A percentile compares a stretch with the other conserved stretches of the same genome.
Conservation (phyloP, 2,113 vertebrate species). For the Orientallactaga bullata region DNA sequence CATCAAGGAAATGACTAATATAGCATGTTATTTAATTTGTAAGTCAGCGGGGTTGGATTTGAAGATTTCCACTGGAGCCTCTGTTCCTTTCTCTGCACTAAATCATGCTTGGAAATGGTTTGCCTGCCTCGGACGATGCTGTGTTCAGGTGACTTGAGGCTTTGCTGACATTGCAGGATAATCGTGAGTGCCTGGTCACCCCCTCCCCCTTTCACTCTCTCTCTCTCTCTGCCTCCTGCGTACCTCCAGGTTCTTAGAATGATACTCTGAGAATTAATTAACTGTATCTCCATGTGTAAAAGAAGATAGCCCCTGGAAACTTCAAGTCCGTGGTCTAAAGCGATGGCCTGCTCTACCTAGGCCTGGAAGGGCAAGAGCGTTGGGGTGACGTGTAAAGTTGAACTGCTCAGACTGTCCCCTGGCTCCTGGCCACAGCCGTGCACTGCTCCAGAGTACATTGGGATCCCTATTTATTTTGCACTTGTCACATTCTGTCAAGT, state of each 20-base stretch:
- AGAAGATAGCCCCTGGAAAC: not conserved
- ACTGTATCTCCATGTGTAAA: not conserved
- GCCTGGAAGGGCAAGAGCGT: not conserved
- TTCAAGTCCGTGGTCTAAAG: not conserved
- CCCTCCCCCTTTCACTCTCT: no score
- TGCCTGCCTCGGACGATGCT: rapidly evolving
- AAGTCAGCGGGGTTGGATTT: no score
- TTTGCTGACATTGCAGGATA: not conserved
- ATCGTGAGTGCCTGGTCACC: not conserved
- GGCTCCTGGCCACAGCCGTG: not conserved
- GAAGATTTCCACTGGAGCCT: not conserved
- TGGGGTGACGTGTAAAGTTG: not conserved
- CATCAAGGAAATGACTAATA: no score
- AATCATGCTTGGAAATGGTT: not conserved
- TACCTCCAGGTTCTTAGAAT: not conserved
- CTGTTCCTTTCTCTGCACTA: not conserved
- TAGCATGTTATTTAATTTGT: no score
- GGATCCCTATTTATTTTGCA: not conserved
- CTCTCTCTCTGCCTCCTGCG: not conserved
- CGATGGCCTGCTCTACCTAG: not conserved
- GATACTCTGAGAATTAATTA: slow-evolving; percentile 6
- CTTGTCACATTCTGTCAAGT: not conserved
- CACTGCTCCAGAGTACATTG: not conserved
- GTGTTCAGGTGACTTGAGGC: not conserved
- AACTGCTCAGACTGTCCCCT: not conserved